A percentile compares a stretch with the other conserved stretches of the same genome.
phyloP scores from a whole-genome alignment of 2,113 vertebrate species.

The Crotalus helleri region DNA sequence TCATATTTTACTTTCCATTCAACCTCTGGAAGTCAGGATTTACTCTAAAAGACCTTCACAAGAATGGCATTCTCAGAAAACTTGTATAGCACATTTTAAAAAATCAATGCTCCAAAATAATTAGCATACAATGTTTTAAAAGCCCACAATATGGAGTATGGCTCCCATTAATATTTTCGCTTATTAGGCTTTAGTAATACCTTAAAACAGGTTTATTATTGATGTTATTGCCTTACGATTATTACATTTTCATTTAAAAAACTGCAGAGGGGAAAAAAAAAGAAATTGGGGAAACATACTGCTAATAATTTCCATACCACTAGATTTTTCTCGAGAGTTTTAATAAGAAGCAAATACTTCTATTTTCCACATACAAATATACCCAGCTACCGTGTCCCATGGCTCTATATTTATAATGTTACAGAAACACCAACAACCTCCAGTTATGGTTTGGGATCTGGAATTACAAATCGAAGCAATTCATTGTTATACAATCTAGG shows the following conservation, averaged over 20 bases:
- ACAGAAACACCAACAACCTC: constrained; percentile 3
- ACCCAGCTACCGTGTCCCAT: constrained; percentile 35
- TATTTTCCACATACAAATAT: constrained; percentile 30
- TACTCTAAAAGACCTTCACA: neutral
- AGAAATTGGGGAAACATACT: constrained; percentile 44
- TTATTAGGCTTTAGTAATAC: constrained; percentile 75
- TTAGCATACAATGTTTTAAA: constrained; percentile 30
- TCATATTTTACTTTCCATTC: too few relatives aligned
- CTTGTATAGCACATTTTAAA: neutral
- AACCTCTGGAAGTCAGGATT: neutral
- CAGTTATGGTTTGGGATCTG: neutral
- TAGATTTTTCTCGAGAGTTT: constrained; percentile 19
- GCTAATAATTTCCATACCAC: neutral
- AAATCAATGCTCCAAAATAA: neutral
- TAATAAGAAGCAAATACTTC: constrained; percentile 29
- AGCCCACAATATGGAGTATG: constrained; percentile 51
- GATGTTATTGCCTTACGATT: constrained; percentile 61
- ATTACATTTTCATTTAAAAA: constrained; percentile 62
- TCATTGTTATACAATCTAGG: neutral
- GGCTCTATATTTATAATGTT: constrained; percentile 49
- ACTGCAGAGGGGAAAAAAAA: constrained; percentile 42
- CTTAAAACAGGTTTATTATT: constrained; percentile 74
- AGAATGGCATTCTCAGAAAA: neutral
- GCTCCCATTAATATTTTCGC: constrained; percentile 64
- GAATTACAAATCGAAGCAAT: neutral